Evolutionary conservation across 1,140 invertebrate species (phyloP), one percentile per base, ranked within the genome.

Genomic region (Papilio xuthus): DNA sequence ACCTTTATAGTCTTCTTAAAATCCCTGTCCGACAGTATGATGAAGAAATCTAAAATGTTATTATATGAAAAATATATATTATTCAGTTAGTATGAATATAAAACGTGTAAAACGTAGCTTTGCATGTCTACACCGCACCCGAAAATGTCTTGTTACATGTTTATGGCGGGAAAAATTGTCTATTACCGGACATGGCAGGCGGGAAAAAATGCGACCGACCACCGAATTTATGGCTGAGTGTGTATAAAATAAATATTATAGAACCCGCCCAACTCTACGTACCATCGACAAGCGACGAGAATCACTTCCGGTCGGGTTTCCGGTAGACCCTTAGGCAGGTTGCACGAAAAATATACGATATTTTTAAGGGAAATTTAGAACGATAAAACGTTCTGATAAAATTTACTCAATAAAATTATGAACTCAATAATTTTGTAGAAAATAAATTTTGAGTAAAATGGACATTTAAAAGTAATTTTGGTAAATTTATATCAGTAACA

Each of bases 201-300:
- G 28, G 28, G 18, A 37, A 76, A 72, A 73, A 76, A 41, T 76
- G 74, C 74, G 74, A 32, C 13, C 32, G 74, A 20, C 28, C 50
- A 41, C 74, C 28, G 74, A 76, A 63, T 76, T 76, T 76, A 76
- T 76, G 74, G 74, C 20, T 23, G 50, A 41, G 28, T 37, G 74
- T 76, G 74, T 76, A 76, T 76, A 76, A 76, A 76, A 76, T 76
- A 76, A 76, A 76, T 76, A 76, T 76, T 41, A 76, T 15, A 75
- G 26, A 75, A 50, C 56, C 73, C 47, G 73, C 73, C 74, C 53
- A 32, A 63, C 28, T 32, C 28, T 26, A 37, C 53, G 32, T 37
- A 76, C 28, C 28, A 41, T 76, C 74, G 74, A 76, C 74, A 41
- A 76, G 74, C 56, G 74, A 53, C 74, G 74, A 41, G 74, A 76